These are phyloP conservation scores for Neogobius melanostomus DNA, from an alignment of 2,113 vertebrate species.

Conservation along the genomic window DNA sequence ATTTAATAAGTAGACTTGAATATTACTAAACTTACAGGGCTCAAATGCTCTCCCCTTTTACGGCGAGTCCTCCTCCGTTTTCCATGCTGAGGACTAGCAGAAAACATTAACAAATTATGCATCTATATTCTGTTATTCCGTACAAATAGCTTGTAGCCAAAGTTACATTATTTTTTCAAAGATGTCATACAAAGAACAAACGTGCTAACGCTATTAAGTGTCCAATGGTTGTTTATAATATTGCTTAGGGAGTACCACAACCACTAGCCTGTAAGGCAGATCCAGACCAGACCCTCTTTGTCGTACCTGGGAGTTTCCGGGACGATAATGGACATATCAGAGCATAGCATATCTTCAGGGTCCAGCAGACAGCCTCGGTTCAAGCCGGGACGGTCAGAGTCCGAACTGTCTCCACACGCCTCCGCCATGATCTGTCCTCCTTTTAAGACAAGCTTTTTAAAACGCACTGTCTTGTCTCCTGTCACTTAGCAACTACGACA, in stretches of 20 bases:
- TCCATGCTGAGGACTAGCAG: constrained; percentile 40
- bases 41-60: background rate
- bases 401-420: constrained; percentile 17
- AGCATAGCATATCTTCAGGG: constrained; percentile 39
- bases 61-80: constrained; percentile 22
- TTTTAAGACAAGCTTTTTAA: background rate
- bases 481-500: background rate
- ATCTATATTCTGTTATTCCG: background rate
- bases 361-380: constrained; percentile 62
- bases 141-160: too few species aligned
- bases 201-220: too few species aligned
- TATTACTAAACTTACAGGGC: constrained; percentile 33
- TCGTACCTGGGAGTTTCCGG: constrained; percentile 77
- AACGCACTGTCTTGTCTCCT: background rate
- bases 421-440: background rate
- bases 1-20: background rate
- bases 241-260: too few species aligned
- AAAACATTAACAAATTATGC: background rate
- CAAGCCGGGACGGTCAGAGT: constrained; percentile 53
- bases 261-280: too few species aligned
- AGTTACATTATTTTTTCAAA: too few species aligned
- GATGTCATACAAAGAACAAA: too few species aligned
- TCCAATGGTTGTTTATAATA: too few species aligned
- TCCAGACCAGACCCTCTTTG: background rate
- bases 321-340: constrained; percentile 44